phyloP scores from a whole-genome alignment of 1,140 invertebrate genomes.

The Papilio xuthus region DNA sequence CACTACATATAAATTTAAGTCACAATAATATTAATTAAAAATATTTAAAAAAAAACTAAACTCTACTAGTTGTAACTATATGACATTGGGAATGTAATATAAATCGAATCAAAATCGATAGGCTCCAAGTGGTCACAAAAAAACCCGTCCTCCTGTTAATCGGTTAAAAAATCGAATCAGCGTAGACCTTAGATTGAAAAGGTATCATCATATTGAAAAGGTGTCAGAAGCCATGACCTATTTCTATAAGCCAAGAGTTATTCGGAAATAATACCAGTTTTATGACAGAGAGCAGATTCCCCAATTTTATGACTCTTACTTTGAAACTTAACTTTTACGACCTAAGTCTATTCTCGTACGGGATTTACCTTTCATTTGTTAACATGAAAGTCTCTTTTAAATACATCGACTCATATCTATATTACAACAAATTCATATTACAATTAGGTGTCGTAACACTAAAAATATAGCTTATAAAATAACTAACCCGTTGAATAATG shows the following conservation, averaged over 20 bases:
- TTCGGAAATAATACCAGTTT: conserved; percentile 54
- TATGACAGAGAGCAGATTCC: conserved; percentile 51
- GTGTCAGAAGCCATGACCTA: conserved; percentile 42
- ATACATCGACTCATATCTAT: too few species aligned
- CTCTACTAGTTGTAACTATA: too few species aligned
- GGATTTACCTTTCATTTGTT: conserved; percentile 37
- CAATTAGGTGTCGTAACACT: background rate
- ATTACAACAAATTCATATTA: background rate
- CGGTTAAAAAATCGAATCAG: too few species aligned
- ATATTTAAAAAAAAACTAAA: too few species aligned
- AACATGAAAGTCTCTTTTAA: too few species aligned
- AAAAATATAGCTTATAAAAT: conserved; percentile 11
- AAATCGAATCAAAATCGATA: too few species aligned
- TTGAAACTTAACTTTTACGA: conserved; percentile 50
- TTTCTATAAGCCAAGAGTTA: conserved; percentile 46
- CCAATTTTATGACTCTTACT: conserved; percentile 52
- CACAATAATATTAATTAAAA: too few species aligned
- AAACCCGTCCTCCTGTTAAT: too few species aligned
- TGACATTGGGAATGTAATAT: too few species aligned
- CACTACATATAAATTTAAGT: too few species aligned
- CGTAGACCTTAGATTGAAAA: background rate
- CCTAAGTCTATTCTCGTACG: conserved; percentile 42
- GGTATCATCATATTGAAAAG: background rate
- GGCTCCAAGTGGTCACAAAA: too few species aligned
- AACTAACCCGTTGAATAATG: conserved; percentile 23